Base-by-base conservation (phyloP, 2,113 vertebrate genomes). In the Brevimyrus niger region DNA sequence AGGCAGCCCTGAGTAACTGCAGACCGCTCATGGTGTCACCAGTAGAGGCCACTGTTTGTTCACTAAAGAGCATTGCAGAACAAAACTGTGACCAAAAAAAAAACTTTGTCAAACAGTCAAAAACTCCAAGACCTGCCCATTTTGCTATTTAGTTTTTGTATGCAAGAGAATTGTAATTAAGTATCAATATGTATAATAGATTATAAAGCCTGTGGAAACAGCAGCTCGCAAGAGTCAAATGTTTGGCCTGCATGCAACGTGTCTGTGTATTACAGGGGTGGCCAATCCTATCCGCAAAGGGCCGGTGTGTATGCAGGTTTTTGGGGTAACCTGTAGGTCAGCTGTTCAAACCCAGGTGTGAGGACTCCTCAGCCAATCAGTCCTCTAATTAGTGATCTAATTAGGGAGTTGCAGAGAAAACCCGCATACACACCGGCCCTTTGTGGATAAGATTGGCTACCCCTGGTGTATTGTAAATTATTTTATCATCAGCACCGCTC, bases 31-130 rank as follows among this genome's bases (percentile, higher is more conserved):
- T 21, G 7, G 35, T 80, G 35, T 76, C 15, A 89, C 90, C 92
- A 92, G 89, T 51, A 55, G 93, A 87, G 91, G 92, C 87, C 92
- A 92, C 92, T 92, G 91, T 93, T 89, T 88, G 88, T 88, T 89
- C 69, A 91, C 31, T 91, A 87, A 90, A 73, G 46, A 61, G 27
- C 31, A n/a, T 1, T 21, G 4, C 42, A 44, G 44, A 48, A 21
- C 85, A 7, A 42, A 42, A 55, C 23, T 44, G 19, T 44, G 8
- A 19, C 17, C 21, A 53, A 65, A 27, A 46, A n/a, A 51, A 47
- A n/a, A 69, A 9, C 17, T 19, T 80, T 51, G n/a, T 11, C 11
- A 6, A 73, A 13, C 23, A n/a, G 19, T 47, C n/a, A 47, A 47
- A 27, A n/a, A 23, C 38, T 44, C 9, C 4, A 76, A 38, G 31